Evolutionary conservation across 2,113 vertebrate species (phyloP).

Genomic region (Ramphastos sulfuratus): DNA sequence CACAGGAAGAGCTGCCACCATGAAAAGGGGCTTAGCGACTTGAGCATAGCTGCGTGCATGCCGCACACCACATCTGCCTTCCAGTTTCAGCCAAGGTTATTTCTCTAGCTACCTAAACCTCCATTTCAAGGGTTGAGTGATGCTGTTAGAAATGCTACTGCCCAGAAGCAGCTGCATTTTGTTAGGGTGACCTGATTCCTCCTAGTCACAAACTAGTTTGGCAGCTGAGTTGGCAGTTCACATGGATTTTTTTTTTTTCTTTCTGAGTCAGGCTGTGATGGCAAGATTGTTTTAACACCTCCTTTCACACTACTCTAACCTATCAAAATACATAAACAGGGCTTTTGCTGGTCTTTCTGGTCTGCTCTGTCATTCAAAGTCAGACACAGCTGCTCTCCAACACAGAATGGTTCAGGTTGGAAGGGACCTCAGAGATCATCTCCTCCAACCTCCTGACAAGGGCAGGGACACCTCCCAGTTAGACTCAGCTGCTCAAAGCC

Average conservation of each 20-base stretch:
- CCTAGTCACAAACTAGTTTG: neutral
- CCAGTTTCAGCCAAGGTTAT: neutral
- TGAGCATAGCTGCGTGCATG: neutral
- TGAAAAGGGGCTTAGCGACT: neutral
- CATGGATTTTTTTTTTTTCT: neutral
- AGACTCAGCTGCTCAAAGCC: no score
- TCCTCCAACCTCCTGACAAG: no score
- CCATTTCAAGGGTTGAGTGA: neutral
- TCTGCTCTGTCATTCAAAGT: neutral
- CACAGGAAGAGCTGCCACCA: neutral
- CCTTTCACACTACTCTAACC: neutral
- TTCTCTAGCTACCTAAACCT: neutral
- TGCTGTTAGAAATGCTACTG: neutral
- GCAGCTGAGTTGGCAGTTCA: neutral
- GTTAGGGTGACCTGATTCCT: neutral
- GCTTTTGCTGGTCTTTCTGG: neutral
- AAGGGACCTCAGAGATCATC: no score
- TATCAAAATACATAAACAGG: neutral
- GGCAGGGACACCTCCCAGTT: no score
- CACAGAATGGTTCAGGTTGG: neutral
- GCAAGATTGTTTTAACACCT: neutral
- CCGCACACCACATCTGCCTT: neutral
- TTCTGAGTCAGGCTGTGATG: neutral
- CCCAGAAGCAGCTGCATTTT: neutral
- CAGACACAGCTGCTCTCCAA: neutral